These are phyloP conservation scores for Phrynocephalus guinanensis DNA, from an alignment of 2,797 vertebrate species.

Conservation along the genomic window DNA sequence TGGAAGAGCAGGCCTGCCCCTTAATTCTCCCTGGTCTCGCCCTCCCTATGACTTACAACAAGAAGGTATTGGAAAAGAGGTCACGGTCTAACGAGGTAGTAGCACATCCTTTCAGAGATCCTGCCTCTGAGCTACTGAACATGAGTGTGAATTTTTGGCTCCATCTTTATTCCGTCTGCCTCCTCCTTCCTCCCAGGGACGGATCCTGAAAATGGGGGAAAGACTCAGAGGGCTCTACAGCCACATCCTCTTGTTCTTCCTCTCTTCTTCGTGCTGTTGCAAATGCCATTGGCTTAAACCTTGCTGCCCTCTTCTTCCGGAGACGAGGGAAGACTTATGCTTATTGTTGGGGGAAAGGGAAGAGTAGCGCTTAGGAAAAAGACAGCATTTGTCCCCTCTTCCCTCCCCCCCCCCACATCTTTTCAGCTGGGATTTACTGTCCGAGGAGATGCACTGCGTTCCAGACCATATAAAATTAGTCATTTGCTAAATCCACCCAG, in stretches of 20 bases:
- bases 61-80: neutral
- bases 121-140: neutral
- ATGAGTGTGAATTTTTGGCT: neutral
- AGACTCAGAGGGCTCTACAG: no score
- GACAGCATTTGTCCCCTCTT: neutral
- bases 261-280: neutral
- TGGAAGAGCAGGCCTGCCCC: no score
- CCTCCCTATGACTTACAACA: neutral
- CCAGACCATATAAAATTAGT: slow-evolving; percentile 41
- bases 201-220: neutral
- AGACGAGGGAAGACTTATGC: slow-evolving; percentile 9
- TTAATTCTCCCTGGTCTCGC: neutral
- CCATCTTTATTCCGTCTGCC: neutral
- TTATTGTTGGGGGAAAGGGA: neutral
- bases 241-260: neutral
- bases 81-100: no score
- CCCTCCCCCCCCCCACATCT: neutral
- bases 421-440: slow-evolving; percentile 42
- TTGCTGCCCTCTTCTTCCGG: neutral
- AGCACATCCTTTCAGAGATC: neutral
- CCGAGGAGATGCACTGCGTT: slow-evolving; percentile 23
- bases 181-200: neutral
- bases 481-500: slow-evolving; percentile 40
- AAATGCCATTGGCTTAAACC: neutral
- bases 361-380: neutral